phyloP scores from a whole-genome alignment of 2,113 vertebrate genomes.

The Burhinus bistriatus region DNA sequence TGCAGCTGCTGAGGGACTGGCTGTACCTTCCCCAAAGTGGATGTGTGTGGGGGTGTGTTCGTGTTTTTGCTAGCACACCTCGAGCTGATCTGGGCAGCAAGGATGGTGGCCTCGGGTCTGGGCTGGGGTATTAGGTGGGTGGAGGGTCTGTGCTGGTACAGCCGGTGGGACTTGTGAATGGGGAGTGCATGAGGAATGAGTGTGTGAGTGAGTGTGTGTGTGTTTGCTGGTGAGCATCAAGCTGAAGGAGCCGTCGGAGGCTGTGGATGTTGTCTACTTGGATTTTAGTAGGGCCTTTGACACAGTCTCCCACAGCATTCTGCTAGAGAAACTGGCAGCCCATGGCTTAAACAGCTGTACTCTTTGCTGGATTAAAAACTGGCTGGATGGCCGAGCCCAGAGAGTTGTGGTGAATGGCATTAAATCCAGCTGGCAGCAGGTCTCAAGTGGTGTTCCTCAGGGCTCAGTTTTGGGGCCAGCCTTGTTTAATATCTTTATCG shows the following conservation, averaged over 20 bases:
- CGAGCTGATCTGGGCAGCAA: background rate
- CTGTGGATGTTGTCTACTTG: too few species aligned
- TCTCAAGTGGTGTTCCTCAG: too few species aligned
- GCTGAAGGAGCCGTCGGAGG: background rate
- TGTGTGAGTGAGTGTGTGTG: background rate
- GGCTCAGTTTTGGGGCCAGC: too few species aligned
- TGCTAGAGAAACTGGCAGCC: too few species aligned
- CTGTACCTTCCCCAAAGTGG: accelerated
- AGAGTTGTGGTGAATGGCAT: too few species aligned
- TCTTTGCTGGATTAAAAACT: too few species aligned
- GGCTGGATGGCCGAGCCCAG: too few species aligned
- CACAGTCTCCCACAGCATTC: too few species aligned
- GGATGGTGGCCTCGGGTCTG: accelerated
- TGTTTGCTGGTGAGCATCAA: background rate
- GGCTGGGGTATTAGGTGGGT: background rate
- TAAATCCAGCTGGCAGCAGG: too few species aligned
- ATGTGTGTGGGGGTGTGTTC: accelerated
- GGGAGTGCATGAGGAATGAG: background rate
- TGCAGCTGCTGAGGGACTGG: background rate
- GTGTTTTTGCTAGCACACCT: background rate
- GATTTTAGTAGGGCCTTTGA: too few species aligned
- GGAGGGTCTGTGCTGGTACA: background rate
- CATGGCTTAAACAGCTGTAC: too few species aligned
- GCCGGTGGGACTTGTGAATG: background rate
- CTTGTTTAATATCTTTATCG: too few species aligned